Percentiles rank a stretch among this genome's conserved stretches.
phyloP scores from a whole-genome alignment of 2,888 invertebrate genomes.

The Geotrupes spiniger region DNA sequence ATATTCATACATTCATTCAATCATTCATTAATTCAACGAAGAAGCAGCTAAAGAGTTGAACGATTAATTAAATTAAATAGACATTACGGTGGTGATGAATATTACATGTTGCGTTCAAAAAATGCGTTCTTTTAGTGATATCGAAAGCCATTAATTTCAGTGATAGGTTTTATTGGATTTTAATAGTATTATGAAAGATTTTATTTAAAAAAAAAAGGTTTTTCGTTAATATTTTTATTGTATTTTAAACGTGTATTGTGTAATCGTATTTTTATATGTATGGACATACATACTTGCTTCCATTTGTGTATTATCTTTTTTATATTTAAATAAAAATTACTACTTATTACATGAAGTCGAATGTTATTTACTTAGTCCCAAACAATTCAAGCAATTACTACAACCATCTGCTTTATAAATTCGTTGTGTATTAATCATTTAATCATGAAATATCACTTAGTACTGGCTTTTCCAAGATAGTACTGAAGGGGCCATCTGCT shows the following conservation, averaged over 20 bases:
- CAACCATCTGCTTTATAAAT: too few relatives aligned
- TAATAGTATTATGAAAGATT: slow-evolving; percentile 11
- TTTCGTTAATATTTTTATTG: slow-evolving; percentile 19
- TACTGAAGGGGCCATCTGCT: too few relatives aligned
- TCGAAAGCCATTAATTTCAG: slow-evolving; percentile 16
- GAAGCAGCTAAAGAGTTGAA: too few relatives aligned
- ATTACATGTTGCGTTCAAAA: slow-evolving; percentile 1
- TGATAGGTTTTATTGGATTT: slow-evolving; percentile 14
- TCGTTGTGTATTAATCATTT: too few relatives aligned
- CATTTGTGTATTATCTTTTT: slow-evolving; percentile 28
- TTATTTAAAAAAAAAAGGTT: too few relatives aligned
- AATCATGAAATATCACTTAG: too few relatives aligned
- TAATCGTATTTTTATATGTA: slow-evolving; percentile 23
- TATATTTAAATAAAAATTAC: slow-evolving; percentile 26
- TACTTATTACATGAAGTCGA: slow-evolving; percentile 10
- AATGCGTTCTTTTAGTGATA: slow-evolving; percentile 12
- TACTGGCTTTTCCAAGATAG: too few relatives aligned
- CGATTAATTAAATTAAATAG: too few relatives aligned
- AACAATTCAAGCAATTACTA: too few relatives aligned
- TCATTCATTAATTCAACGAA: too few relatives aligned
- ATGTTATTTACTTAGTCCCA: slow-evolving; percentile 3
- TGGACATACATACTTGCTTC: slow-evolving; percentile 26
- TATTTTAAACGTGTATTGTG: slow-evolving; percentile 19
- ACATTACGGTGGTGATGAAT: too few relatives aligned
- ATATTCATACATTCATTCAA: too few relatives aligned